Percentiles rank a stretch among this genome's conserved stretches.
Evolutionary conservation across 1,140 invertebrate genomes (phyloP).

Genomic region (Physella acuta): DNA sequence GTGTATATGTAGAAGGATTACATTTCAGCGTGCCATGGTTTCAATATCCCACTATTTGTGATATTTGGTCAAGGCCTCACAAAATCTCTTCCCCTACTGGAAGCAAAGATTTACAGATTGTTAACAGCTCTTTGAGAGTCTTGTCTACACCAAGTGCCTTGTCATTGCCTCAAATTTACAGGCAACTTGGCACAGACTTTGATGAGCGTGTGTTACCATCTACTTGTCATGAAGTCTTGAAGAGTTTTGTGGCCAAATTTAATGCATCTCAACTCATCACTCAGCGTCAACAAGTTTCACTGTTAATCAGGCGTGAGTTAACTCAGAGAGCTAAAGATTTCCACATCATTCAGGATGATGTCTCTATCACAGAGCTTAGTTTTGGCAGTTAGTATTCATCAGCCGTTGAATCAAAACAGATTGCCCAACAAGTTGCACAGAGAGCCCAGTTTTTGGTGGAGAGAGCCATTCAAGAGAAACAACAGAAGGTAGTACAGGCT

Average conservation of each 20-base stretch:
- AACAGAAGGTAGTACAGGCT: conserved; percentile 99
- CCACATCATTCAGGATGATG: conserved; percentile 98
- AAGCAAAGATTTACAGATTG: conserved; percentile 99
- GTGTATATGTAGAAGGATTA: conserved; percentile 85
- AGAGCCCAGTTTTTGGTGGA: conserved; percentile 97
- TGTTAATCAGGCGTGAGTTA: conserved; percentile 89
- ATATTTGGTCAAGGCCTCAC: conserved; percentile 92
- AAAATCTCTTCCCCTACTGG: conserved; percentile 97
- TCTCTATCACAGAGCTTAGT: conserved; percentile 96
- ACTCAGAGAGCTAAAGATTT: conserved; percentile 97
- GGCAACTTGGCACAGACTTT: conserved; percentile 72
- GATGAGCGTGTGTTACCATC: conserved; percentile 81
- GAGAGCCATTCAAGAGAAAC: conserved; percentile 93
- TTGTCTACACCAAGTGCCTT: conserved; percentile 87
- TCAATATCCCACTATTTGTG: conserved; percentile 98
- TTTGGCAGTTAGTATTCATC: conserved; percentile 99
- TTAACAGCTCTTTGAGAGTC: conserved; percentile 96
- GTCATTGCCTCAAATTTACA: conserved; percentile 82
- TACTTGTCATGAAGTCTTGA: conserved; percentile 98
- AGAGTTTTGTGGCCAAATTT: conserved; percentile 99
- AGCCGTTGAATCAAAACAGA: conserved; percentile 98
- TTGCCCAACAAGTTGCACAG: conserved; percentile 99
- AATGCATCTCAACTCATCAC: conserved; percentile 99
- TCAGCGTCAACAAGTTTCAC: conserved; percentile 90
- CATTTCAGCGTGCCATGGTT: conserved; percentile 88